phyloP scores from a whole-genome alignment of 2,797 vertebrate genomes.

The Pseudochaenichthys georgianus region DNA sequence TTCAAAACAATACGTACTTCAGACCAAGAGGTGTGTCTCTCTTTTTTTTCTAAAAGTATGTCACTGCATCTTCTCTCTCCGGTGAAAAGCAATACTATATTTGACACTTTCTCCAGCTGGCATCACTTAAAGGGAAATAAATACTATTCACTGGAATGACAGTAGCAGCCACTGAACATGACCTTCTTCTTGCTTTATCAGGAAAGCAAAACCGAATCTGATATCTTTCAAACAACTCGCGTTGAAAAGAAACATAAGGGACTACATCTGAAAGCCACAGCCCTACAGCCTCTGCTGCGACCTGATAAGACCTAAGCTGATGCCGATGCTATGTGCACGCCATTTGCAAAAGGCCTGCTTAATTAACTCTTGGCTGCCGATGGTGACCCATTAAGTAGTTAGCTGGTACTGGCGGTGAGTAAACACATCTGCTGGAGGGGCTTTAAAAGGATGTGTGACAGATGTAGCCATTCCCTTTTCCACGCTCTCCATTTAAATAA shows the following conservation, averaged over 20 bases:
- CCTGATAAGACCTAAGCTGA: conserved; percentile 57
- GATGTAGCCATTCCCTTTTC: conserved; percentile 91
- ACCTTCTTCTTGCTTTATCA: background rate
- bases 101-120: conserved; percentile 3
- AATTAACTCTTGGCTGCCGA: conserved; percentile 93
- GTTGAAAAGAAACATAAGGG: background rate
- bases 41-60: background rate
- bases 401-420: conserved; percentile 86
- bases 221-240: background rate
- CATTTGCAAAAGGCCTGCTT: conserved; percentile 85
- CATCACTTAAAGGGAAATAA: background rate
- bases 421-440: conserved; percentile 94
- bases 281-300: conserved; percentile 18
- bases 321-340: conserved; percentile 67
- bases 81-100: background rate
- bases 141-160: background rate
- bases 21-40: background rate
- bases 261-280: conserved; percentile 30
- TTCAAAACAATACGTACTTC: background rate
- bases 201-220: background rate
- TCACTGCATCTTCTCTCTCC: background rate
- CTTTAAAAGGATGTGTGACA: conserved; percentile 89
- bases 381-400: conserved; percentile 92
- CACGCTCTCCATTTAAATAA: conserved; percentile 90
- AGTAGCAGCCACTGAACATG: background rate